These are phyloP conservation scores for Leucophenga montana DNA, from an alignment of 2,888 invertebrate genomes.

Conservation along the genomic window DNA sequence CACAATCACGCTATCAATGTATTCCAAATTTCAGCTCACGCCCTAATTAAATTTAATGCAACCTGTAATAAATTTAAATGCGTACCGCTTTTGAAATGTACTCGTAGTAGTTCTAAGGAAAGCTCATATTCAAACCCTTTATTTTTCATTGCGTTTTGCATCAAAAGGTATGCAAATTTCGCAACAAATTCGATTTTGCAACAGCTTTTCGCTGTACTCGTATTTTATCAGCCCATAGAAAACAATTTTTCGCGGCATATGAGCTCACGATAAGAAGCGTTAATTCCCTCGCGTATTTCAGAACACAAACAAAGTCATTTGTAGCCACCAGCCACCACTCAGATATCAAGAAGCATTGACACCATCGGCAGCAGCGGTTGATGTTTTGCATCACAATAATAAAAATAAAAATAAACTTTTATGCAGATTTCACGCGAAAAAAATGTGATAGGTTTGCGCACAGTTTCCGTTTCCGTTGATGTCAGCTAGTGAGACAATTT, in stretches of 20 bases:
- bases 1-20: no score
- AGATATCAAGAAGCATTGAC: slow-evolving; percentile 35
- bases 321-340: slow-evolving; percentile 32
- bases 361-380: slow-evolving; percentile 16
- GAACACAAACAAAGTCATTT: slow-evolving; percentile 59
- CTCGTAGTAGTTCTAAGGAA: no score
- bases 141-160: slow-evolving; percentile 42
- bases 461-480: slow-evolving; percentile 52
- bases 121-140: no score
- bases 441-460: slow-evolving; percentile 29
- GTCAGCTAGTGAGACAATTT: not conserved
- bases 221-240: slow-evolving; percentile 43
- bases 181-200: slow-evolving; percentile 50
- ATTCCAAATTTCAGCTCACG: slow-evolving; percentile 46
- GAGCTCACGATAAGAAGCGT: slow-evolving; percentile 27
- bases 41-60: slow-evolving; percentile 63
- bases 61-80: slow-evolving; percentile 67
- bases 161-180: slow-evolving; percentile 56
- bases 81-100: slow-evolving; percentile 49
- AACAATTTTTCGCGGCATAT: slow-evolving; percentile 7
- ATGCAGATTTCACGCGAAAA: slow-evolving; percentile 49
- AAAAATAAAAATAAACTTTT: slow-evolving; percentile 66
- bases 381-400: slow-evolving; percentile 56
- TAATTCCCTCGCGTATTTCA: slow-evolving; percentile 59
- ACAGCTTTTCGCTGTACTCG: slow-evolving; percentile 22